Percentiles rank a stretch among this genome's conserved stretches.
Evolutionary conservation across 2,113 vertebrate genomes (phyloP).

Genomic region (Typhlomys cinereus): DNA sequence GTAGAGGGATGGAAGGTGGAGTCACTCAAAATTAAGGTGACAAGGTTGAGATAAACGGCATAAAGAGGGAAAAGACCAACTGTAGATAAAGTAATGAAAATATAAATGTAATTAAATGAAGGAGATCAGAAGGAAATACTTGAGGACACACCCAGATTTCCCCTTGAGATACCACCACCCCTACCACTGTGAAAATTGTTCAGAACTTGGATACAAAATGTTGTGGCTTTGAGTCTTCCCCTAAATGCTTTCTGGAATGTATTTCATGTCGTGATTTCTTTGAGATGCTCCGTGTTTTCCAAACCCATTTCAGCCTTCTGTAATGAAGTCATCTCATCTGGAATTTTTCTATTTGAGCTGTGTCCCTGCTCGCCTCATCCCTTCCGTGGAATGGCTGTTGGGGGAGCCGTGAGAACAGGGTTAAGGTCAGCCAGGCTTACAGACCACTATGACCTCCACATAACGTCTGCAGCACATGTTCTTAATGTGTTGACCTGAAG

Average conservation of each 20-base stretch:
- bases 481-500: constrained; percentile 75
- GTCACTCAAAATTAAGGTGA: not conserved
- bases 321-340: constrained; percentile 80
- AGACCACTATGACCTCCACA: constrained; percentile 80
- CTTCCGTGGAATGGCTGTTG: constrained; percentile 75
- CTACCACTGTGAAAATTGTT: not conserved
- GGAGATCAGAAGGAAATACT: not conserved
- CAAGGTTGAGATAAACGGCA: not conserved
- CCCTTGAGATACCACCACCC: not conserved
- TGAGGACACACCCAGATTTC: not conserved
- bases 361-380: constrained; percentile 72
- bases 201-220: not conserved
- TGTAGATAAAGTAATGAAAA: not conserved
- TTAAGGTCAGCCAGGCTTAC: constrained; percentile 80
- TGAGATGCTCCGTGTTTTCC: constrained; percentile 76
- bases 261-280: constrained; percentile 76
- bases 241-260: constrained; percentile 72
- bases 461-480: constrained; percentile 78
- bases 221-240: constrained; percentile 71
- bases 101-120: not conserved
- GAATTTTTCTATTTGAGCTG: constrained; percentile 76
- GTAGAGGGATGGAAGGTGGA: not conserved
- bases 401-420: constrained; percentile 80
- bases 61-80: not conserved
- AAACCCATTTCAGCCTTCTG: constrained; percentile 79